These are phyloP conservation scores for Andrena dorsata DNA, from an alignment of 2,888 invertebrate species.

Conservation along the genomic window DNA sequence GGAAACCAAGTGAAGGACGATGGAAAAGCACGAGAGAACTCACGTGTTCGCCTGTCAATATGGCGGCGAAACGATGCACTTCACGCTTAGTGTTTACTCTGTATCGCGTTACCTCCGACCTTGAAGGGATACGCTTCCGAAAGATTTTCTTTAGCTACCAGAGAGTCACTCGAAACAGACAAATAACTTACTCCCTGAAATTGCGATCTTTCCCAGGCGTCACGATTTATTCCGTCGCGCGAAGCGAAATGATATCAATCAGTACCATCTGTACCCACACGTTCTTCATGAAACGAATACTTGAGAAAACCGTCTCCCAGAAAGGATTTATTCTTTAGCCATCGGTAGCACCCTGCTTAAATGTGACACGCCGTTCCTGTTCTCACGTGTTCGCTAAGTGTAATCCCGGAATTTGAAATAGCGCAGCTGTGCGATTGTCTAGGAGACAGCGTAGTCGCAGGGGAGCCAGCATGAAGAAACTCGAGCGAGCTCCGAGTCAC, in stretches of 20 bases:
- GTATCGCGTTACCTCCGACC: conserved; percentile 58
- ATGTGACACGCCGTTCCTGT: not conserved
- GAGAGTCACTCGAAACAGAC: not conserved
- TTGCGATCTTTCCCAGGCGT: not conserved
- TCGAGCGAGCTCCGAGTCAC: not conserved
- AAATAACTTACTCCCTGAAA: not conserved
- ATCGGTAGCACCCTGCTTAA: not conserved
- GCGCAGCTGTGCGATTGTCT: not conserved
- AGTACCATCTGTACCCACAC: not conserved
- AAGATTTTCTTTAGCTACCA: conserved; percentile 10
- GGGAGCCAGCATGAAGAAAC: not conserved
- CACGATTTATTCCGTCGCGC: not conserved
- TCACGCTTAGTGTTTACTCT: conserved; percentile 67
- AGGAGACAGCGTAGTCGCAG: not conserved
- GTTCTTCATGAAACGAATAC: not conserved
- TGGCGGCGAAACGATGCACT: conserved; percentile 67
- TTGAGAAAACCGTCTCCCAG: not conserved
- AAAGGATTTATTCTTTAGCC: no score
- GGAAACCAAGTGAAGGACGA: conserved; percentile 52
- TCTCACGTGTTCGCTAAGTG: not conserved
- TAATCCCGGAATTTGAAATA: not conserved
- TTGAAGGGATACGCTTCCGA: conserved; percentile 25
- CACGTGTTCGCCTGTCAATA: conserved; percentile 73
- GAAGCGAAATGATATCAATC: not conserved
- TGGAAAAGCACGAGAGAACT: conserved; percentile 58